Evolutionary conservation across 1,140 invertebrate species (phyloP), one percentile per base, ranked within the genome.

Genomic region (Panulirus ornatus): DNA sequence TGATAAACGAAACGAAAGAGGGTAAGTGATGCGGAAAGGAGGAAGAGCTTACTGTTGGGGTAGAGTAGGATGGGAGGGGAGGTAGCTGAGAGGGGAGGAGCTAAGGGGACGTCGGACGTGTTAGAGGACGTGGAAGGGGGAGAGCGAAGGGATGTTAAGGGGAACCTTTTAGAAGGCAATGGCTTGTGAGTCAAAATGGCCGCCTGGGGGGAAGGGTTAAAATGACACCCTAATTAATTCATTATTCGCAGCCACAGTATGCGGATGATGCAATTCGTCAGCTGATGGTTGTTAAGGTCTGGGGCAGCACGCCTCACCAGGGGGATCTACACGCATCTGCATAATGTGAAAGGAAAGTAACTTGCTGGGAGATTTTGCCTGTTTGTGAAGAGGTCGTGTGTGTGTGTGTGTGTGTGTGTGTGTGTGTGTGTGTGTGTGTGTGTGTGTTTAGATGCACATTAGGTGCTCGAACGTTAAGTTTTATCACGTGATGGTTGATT

Each of bases 171-270:
- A 71, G 34, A 51, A 91, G 75, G 70, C 89, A 91, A 84, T 91
- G 89, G 75, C 75, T 75, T 91, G 89, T 91, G 75, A 75, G 82
- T 76, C 73, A 84, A 91, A 91, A 91, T 91, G 83, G 89, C 81
- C 76, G 82, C 54, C 89, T n/a, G 78, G 89, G 82, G 81, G 76
- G 70, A 86, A 81, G 89, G 89, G 89, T 86, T 91, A 86, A 91
- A 91, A 91, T 81, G 89, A 85, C 82, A 91, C 73, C 63, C 82
- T 91, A 91, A 91, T 91, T 91, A 91, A 91, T 91, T 91, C 89
- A 91, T 86, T 86, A 91, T 91, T 91, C 89, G 54, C 34, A 81
- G 75, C 89, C 83, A 81, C 83, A 86, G 82, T 73, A 63, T 42
- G 82, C 47, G 76, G 44, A 58, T 58, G 78, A 42, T 58, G 63